A percentile compares a stretch with the other conserved stretches of the same genome.
These are phyloP conservation scores for Drosophila tsacasi DNA, from an alignment of 1,140 invertebrate species.

Conservation along the genomic window DNA sequence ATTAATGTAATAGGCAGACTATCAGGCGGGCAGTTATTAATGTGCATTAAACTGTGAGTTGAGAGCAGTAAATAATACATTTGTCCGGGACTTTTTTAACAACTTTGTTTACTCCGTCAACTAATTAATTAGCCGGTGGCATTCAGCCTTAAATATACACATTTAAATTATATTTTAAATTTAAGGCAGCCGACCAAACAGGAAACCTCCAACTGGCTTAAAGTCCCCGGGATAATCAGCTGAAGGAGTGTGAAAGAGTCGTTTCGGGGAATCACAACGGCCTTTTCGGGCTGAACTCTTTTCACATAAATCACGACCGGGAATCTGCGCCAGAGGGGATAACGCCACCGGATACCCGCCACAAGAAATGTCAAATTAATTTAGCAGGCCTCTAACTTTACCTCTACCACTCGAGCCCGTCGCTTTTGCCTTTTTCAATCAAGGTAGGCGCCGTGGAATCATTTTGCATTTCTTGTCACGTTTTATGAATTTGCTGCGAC, in stretches of 20 bases:
- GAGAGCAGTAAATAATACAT: constrained; percentile 21
- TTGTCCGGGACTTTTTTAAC: constrained; percentile 4
- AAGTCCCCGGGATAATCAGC: constrained; percentile 23
- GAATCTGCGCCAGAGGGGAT: constrained; percentile 30
- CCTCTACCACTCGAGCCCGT: constrained; percentile 46
- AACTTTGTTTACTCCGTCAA: constrained; percentile 9
- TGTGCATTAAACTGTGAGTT: constrained; percentile 28
- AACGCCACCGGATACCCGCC: constrained; percentile 47
- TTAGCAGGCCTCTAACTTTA: constrained; percentile 65
- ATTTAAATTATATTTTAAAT: constrained; percentile 13
- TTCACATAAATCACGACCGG: constrained; percentile 70
- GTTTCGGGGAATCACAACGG: constrained; percentile 12
- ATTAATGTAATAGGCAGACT: constrained; percentile 33
- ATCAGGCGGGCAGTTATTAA: constrained; percentile 29
- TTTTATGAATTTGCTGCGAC: constrained; percentile 77
- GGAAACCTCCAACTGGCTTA: constrained; percentile 13
- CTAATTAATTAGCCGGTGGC: constrained; percentile 5
- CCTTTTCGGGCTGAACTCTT: constrained; percentile 56
- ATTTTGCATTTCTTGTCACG: constrained; percentile 75
- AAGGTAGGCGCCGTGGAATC: constrained; percentile 57
- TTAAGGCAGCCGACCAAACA: constrained; percentile 1
- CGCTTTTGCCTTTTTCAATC: constrained; percentile 75
- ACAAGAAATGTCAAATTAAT: constrained; percentile 82
- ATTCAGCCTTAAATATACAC: not conserved
- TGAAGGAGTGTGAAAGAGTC: constrained; percentile 31